Base-by-base conservation (phyloP, 2,888 invertebrate species). In the Eristalis intricaria region DNA sequence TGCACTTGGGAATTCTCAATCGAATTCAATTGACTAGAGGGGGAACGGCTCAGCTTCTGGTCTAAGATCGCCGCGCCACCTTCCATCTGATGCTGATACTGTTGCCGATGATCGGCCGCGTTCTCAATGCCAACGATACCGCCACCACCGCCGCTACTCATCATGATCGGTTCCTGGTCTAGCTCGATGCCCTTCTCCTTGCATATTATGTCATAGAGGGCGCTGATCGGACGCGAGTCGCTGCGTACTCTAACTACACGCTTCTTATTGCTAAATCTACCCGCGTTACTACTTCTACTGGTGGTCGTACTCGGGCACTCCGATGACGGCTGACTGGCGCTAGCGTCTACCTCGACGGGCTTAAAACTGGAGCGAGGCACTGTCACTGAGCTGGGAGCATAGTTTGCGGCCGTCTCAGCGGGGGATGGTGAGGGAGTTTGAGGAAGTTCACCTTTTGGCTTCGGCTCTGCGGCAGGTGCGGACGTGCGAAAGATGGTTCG, bases 171-270 rank as follows among this genome's bases (percentile, higher is more conserved):
- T 78, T 89, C 83, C 43, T 87, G 77, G 68, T 88, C 82, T 79
- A 84, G 83, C 88, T 92, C 91, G 80, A 91, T 90, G 80, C 92
- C 92, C 89, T 92, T 92, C 91, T 93, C 93, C 90, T 93, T 93
- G 92, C 93, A 93, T 93, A 93, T 93, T 93, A 93, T 93, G 82
- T 93, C 92, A 89, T 93, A 93, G 77, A 93, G 90, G 40, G 92
- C 92, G 90, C 92, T 93, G 19, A 92, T 92, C 8, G 93, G 93
- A 83, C 93, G 92, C 88, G 92, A 92, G 83, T 93, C 93, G 88
- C 92, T 93, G 81, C 92, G 92, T 77, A 93, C 92, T 82, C 92
- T 91, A 83, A 93, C 92, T 50, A 91, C 91, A 8, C 92, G 91
- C 81, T 91, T 91, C n/a, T 91, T 92, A 87, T 90, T 90, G 56